A percentile compares a stretch with the other conserved stretches of the same genome.
Evolutionary conservation across 1,140 invertebrate genomes (phyloP).

Genomic region (Drosophila cardini): DNA sequence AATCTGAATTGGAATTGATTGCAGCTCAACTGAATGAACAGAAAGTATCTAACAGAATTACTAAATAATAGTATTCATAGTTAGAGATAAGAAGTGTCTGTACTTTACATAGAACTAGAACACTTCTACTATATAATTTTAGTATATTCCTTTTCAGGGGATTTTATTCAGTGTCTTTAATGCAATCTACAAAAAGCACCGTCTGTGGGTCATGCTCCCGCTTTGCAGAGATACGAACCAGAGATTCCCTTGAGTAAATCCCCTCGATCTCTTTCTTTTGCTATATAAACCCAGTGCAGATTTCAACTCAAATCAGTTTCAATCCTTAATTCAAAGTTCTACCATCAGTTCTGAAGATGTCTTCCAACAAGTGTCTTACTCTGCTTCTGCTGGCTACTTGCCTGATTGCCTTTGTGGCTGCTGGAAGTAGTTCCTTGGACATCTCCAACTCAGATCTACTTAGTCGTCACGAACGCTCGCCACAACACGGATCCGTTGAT

Average conservation of each 20-base stretch:
- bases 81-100: too few relatives aligned
- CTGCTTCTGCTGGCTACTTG: conserved; percentile 43
- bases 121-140: too few relatives aligned
- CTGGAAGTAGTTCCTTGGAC: neutral
- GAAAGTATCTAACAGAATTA: neutral
- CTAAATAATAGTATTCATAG: too few relatives aligned
- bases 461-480: conserved; percentile 48
- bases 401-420: conserved; percentile 25
- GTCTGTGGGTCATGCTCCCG: neutral
- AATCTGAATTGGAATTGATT: neutral
- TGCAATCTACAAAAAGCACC: conserved; percentile 15
- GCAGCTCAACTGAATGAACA: neutral
- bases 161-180: neutral
- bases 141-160: neutral
- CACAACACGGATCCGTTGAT: conserved; percentile 54
- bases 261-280: neutral
- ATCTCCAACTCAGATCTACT: neutral
- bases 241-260: conserved; percentile 3
- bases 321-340: conserved; percentile 9
- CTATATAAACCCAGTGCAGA: conserved; percentile 44
- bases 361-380: conserved; percentile 18
- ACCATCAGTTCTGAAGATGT: conserved; percentile 41
- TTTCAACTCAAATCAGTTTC: conserved; percentile 36
- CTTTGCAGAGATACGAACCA: neutral
- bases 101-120: too few relatives aligned